Evolutionary conservation across 53 echinoderm and acorn worm species (phyloP), one percentile per base, ranked within the genome.

Genomic region (Holothuria scabra): DNA sequence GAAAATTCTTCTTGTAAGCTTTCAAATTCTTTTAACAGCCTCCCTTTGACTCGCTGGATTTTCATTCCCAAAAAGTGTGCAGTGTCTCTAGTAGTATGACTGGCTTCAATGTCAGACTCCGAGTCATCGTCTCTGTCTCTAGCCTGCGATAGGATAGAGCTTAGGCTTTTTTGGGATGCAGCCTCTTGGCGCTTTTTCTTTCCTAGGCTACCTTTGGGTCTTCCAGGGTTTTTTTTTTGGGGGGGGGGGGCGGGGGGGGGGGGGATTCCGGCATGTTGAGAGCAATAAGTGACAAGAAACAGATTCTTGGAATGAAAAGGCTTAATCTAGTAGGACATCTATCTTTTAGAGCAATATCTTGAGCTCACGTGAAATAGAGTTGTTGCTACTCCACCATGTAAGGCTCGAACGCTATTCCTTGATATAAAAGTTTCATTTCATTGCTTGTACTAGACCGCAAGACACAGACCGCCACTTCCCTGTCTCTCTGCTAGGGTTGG

Each of bases 1-100:
- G 60, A 60, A 24, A 60, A 60, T 60, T 60, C 60, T 60, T 8
- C 60, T 60, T 60, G 60, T 60, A 60, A 9, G 60, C 60, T 60
- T 60, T 60, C 60, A 60, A 60, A 60, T 60, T 60, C 60, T 60
- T 60, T 24, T 9, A 60, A 60, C 8, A 60, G 60, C 8, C 60
- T 60, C 4, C 8, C 24, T 60, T 60, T 60, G 21, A 60, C 60
- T 60, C 24, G 3, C 60, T 60, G 60, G 60, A 60, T 60, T 60
- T 60, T 60, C 24, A 2, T 2, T 60, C 60, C 8, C 8, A 60
- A 9, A 24, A 9, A n/a, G 8, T 60, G 2, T 60, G 8, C 24
- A 3, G 60, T 60, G 24, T 4, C 8, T 60, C 8, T 24, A 8
- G 60, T 60, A 8, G 60, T 60, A 9, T 60, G 60, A 9, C 60